Evolutionary conservation across 2,888 invertebrate species (phyloP).

Genomic region (Thereva unica): DNA sequence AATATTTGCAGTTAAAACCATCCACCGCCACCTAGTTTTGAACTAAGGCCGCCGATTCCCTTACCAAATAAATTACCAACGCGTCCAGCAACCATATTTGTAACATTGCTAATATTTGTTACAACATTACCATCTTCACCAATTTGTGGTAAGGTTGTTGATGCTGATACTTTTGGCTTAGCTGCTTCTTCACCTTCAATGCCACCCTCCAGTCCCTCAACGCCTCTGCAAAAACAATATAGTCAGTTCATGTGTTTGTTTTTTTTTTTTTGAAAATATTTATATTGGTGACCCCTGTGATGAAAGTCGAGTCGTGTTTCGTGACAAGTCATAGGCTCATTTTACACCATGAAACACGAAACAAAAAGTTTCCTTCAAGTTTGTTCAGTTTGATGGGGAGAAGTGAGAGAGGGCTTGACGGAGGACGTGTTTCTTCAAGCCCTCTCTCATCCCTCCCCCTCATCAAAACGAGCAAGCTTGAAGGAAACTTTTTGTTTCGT

Average conservation of each 20-base stretch:
- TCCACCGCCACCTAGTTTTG: slow-evolving; percentile 84
- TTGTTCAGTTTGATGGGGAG: too few species aligned
- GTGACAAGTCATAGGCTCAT: too few species aligned
- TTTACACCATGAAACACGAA: too few species aligned
- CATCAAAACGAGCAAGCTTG: too few species aligned
- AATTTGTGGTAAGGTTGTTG: slow-evolving; percentile 54
- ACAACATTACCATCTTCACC: slow-evolving; percentile 74
- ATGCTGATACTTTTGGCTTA: slow-evolving; percentile 52
- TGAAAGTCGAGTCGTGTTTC: too few species aligned
- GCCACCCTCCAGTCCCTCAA: slow-evolving; percentile 51
- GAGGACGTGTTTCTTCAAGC: too few species aligned
- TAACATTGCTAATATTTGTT: slow-evolving; percentile 73
- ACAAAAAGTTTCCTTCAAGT: too few species aligned
- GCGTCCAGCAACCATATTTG: slow-evolving; percentile 83
- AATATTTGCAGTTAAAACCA: slow-evolving; percentile 70
- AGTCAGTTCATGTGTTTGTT: neutral
- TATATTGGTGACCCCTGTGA: too few species aligned
- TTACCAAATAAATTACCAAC: slow-evolving; percentile 89
- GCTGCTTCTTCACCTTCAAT: slow-evolving; percentile 46
- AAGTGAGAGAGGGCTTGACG: too few species aligned
- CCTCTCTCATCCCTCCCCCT: too few species aligned
- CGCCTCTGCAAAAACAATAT: slow-evolving; percentile 41
- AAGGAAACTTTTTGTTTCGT: too few species aligned
- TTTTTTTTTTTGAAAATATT: slow-evolving; percentile 1
- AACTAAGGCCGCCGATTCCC: slow-evolving; percentile 86